phyloP scores from a whole-genome alignment of 2,888 invertebrate genomes.

The Carpatolechia fugitivella region DNA sequence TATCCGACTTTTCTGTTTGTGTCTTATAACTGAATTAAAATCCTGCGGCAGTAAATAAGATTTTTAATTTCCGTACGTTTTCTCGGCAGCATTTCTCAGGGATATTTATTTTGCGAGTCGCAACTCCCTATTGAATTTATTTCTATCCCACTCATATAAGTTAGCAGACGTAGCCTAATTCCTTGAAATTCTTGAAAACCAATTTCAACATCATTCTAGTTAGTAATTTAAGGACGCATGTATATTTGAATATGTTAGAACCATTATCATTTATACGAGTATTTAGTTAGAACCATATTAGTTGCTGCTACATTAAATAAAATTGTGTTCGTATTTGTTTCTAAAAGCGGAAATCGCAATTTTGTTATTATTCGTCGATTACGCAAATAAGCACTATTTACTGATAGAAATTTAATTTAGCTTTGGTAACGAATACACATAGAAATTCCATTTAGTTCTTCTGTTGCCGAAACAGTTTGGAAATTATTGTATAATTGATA shows the following conservation, averaged over 20 bases:
- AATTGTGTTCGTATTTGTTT: neutral
- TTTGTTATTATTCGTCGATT: slow-evolving; percentile 7
- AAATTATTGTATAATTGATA: neutral
- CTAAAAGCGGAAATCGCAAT: neutral
- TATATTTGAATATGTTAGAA: no score
- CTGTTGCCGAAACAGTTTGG: neutral
- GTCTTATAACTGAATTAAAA: slow-evolving; percentile 28
- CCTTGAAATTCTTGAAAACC: no score
- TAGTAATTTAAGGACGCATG: no score
- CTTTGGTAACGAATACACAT: slow-evolving; percentile 2
- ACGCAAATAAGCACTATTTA: slow-evolving; percentile 6
- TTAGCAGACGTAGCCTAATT: no score
- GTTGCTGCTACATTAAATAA: no score
- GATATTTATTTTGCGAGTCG: neutral
- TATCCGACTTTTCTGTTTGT: slow-evolving; percentile 26
- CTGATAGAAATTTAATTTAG: slow-evolving; percentile 8
- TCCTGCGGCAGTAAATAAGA: slow-evolving; percentile 30
- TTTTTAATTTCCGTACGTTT: slow-evolving; percentile 23
- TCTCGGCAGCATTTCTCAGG: neutral
- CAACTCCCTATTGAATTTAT: no score
- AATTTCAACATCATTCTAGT: no score
- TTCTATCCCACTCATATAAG: no score
- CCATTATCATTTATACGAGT: no score
- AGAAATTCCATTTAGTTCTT: neutral
- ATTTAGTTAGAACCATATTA: no score